Evolutionary conservation across 2,797 vertebrate species (phyloP), one percentile per base, ranked within the genome.

Genomic region (Acestrorhynchus altus): DNA sequence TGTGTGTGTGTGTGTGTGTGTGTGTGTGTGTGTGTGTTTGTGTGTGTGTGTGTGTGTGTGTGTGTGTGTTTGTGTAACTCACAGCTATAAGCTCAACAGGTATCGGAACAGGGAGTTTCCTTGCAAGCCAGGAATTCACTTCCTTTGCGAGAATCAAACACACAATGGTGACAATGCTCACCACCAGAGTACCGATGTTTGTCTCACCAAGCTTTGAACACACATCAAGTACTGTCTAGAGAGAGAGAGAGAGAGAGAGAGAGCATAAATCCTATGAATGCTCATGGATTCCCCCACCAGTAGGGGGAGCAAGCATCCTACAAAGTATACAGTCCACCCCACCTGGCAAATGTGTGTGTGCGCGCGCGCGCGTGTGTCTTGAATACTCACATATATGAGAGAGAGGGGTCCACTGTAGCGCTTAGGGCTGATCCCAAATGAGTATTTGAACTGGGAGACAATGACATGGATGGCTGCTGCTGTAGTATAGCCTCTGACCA

Each of bases 391-490:
- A 77, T 89, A 94, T 79, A 94, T 87, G 73, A 93, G 57, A 2
- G 94, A 84, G 2, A 93, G n/a, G 0, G 92, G 95, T 44, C 97
- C 96, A 0, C 90, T 95, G 81, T 83, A 5, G 80, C 95, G 93
- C 0, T 2, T 0, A 1, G 95, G 63, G 0, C 11, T 85, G 79
- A 98, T 86, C 40, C 96, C 97, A 0, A 99, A 95, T 49, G 94
- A 92, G 10, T 97, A 97, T 89, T 98, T 98, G 74, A 99, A 94
- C 89, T 99, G 98, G 0, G 97, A 98, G 39, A 96, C 13, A 0
- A 98, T 94, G 78, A 99, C 97, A 0, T 98, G 96, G 81, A 98
- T 90, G 80, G 92, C 90, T 0, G 96, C 93, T 2, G 92, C 96
- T 0, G 96, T 97, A 74, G 96, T 97, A 71, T 98, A 98, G 64